Evolutionary conservation across 92 coral and sea anemone genomes (phyloP), one percentile per base, ranked within the genome.

Genomic region (Siderastrea radians): DNA sequence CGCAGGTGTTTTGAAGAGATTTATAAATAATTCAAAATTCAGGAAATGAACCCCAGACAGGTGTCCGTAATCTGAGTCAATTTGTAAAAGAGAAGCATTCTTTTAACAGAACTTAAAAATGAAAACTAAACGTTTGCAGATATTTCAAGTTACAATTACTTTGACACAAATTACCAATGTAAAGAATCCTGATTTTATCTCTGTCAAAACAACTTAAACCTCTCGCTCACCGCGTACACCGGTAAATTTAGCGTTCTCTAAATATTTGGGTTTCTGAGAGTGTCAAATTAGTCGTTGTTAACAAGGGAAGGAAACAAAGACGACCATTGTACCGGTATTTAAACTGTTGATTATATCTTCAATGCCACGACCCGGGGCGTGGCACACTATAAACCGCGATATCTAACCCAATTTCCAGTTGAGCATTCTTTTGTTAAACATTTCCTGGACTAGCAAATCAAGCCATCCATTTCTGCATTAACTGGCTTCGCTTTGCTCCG

Each of bases 281-380:
- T 81, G 67, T 81, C 76, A 81, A 51, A 68, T 81, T 79, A 79
- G 71, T 79, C 71, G n/a, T n/a, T 0, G 72, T 65, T 79, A 64
- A 63, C 59, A 50, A 12, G 58, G 72, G 84, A 79, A 79, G 72
- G 74, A 81, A 77, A 79, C 76, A 45, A 52, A 49, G 65, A 44
- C 49, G 49, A 52, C 38, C 74, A 50, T 43, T 81, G 51, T 38
- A 46, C 46, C 78, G 57, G 69, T 82, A 58, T 70, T 82, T 82
- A 82, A 82, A 58, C 78, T 82, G 86, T 68, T 82, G 86, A 82
- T 82, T 67, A 38, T 7, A 68, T 82, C 68, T 82, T 82, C 72
- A 79, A 63, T 63, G 49, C 67, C 77, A 55, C 52, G 12, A 80
- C 55, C 47, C 3, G 55, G 66, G 86, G 86, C n/a, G 78, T 53